A percentile compares a stretch with the other conserved stretches of the same genome.
Evolutionary conservation across 2,888 invertebrate species (phyloP).

Genomic region (Drosophila koepferae): DNA sequence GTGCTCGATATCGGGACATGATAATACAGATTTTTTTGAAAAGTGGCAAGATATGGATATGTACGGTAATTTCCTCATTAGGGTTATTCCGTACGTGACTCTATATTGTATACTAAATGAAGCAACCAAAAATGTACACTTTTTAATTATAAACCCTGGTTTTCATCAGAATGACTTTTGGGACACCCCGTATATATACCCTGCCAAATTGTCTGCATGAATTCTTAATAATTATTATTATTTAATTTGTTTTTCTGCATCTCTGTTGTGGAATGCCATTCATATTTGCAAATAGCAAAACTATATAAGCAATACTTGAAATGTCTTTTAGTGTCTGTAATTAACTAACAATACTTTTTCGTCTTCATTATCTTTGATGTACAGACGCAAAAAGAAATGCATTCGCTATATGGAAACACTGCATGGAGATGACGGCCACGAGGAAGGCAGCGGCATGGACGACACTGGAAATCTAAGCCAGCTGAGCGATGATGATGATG

Average conservation of each 20-base stretch:
- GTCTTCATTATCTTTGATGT: constrained; percentile 3
- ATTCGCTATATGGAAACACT: constrained; percentile 96
- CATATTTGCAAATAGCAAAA: constrained; percentile 20
- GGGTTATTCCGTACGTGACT: too few relatives aligned
- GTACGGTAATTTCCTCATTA: too few relatives aligned
- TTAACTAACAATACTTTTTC: background rate
- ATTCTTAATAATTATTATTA: constrained; percentile 1
- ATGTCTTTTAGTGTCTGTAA: background rate
- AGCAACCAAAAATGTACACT: too few relatives aligned
- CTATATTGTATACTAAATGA: too few relatives aligned
- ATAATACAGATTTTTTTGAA: too few relatives aligned
- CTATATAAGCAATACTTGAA: background rate
- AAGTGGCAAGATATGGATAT: too few relatives aligned
- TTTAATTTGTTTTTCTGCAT: constrained; percentile 20
- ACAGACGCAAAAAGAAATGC: constrained; percentile 98
- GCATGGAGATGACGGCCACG: constrained; percentile 84
- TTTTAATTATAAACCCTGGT: too few relatives aligned
- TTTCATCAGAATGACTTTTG: too few relatives aligned
- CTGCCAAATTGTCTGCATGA: constrained; percentile 27
- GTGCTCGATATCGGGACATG: too few relatives aligned
- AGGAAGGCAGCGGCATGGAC: constrained; percentile 87
- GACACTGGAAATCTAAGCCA: constrained; percentile 68
- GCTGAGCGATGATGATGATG: constrained; percentile 77
- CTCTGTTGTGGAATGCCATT: constrained; percentile 45
- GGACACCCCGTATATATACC: background rate